These are phyloP conservation scores for Luidia sarsii DNA, from an alignment of 53 echinoderm and acorn worm species.

Conservation along the genomic window DNA sequence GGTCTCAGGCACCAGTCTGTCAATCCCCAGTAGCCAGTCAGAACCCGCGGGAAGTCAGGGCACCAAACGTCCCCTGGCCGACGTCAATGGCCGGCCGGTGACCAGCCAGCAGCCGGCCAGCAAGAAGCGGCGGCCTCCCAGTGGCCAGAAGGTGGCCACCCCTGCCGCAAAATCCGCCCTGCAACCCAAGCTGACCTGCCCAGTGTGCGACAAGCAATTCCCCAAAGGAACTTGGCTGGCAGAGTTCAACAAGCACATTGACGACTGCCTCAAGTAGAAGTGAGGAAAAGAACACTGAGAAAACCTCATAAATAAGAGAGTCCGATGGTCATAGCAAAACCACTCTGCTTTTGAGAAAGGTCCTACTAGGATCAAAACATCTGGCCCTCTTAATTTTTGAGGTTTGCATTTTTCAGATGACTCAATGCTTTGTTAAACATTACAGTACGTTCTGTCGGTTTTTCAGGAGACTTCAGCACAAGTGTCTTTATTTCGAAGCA, in stretches of 20 bases:
- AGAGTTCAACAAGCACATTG: slow-evolving; percentile 81
- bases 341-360: too few species aligned
- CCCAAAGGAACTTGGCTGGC: slow-evolving; percentile 64
- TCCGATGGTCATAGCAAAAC: too few species aligned
- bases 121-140: not conserved
- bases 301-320: too few species aligned
- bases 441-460: too few species aligned
- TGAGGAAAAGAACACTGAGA: too few species aligned
- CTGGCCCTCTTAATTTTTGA: too few species aligned
- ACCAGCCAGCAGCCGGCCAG: slow-evolving; percentile 2
- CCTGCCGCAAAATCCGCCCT: not conserved
- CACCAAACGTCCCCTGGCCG: slow-evolving; percentile 29
- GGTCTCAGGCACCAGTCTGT: not conserved
- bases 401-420: too few species aligned
- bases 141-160: not conserved
- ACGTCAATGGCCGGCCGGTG: slow-evolving; percentile 1
- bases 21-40: not conserved
- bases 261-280: slow-evolving; percentile 66
- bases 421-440: too few species aligned
- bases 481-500: too few species aligned
- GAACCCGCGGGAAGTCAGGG: not conserved
- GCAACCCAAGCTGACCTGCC: slow-evolving; percentile 64
- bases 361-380: too few species aligned
- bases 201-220: slow-evolving; percentile 70
- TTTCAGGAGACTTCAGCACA: too few species aligned